phyloP scores from a whole-genome alignment of 2,113 vertebrate genomes.

The Aleadryas rufinucha region DNA sequence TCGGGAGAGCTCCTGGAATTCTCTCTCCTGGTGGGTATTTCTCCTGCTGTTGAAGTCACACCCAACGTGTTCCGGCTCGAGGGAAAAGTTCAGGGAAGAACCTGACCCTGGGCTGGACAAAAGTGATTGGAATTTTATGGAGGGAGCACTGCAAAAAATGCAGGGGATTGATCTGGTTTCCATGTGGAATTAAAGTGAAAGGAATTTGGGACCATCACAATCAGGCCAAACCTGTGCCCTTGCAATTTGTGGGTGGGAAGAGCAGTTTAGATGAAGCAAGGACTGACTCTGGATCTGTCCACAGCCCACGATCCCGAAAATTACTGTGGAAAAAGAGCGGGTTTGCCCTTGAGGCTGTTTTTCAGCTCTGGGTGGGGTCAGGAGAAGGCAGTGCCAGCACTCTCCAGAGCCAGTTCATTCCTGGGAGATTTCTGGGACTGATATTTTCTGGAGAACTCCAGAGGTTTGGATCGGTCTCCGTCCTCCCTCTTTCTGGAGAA shows the following conservation, averaged over 20 bases:
- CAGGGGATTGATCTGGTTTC: not conserved
- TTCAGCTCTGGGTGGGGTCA: constrained; percentile 1
- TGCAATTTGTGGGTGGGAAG: not conserved
- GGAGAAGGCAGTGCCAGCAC: constrained; percentile 3
- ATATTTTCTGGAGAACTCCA: constrained; percentile 37
- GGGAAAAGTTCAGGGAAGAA: not conserved
- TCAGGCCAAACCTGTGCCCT: not conserved
- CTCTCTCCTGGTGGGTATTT: not conserved
- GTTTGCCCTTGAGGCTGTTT: not conserved
- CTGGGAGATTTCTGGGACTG: constrained; percentile 12
- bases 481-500: constrained; percentile 8
- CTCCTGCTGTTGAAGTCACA: not conserved
- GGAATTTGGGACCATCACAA: not conserved
- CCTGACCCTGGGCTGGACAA: not conserved
- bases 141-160: not conserved
- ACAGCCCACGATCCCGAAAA: not conserved
- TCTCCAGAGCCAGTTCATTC: constrained; percentile 23
- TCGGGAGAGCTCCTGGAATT: not conserved
- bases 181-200: not conserved
- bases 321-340: not conserved
- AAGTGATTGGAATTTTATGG: not conserved
- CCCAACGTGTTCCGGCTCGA: not conserved
- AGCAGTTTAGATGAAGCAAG: not conserved
- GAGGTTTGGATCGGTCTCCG: constrained; percentile 19
- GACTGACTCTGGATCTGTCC: not conserved